Conservation (phyloP, 2,113 vertebrate genomes). For the Sander vitreus region DNA sequence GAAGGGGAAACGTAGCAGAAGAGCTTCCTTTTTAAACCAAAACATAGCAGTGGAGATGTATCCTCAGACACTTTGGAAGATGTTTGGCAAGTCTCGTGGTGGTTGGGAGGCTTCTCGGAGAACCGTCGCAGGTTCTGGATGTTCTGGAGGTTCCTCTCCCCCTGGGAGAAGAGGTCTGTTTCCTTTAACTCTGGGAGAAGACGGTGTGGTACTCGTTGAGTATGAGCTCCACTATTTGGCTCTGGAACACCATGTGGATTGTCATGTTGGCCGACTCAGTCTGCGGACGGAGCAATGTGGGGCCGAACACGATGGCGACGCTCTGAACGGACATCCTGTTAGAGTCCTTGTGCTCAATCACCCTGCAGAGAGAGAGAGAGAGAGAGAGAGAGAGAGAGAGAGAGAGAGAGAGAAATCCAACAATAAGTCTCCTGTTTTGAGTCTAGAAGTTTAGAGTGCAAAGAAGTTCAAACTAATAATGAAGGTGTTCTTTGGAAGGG, state of each 20-base stretch:
- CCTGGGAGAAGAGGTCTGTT: not conserved
- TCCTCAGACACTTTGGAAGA: not conserved
- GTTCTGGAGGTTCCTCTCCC: not conserved
- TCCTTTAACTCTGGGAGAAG: conserved; percentile 46
- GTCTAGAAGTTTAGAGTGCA: too few species aligned
- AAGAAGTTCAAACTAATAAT: too few species aligned
- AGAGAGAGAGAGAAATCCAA: too few species aligned
- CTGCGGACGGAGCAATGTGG: conserved; percentile 91
- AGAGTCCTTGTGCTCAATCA: conserved; percentile 85
- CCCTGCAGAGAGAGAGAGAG: conserved; percentile 76
- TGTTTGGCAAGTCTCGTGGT: not conserved
- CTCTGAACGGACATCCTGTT: conserved; percentile 96
- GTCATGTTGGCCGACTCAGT: conserved; percentile 89
- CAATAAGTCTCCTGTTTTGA: too few species aligned
- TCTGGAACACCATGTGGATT: conserved; percentile 96
- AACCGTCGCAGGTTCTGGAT: too few species aligned
- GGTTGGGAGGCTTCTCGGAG: not conserved
- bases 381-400: too few species aligned
- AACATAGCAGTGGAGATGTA: too few species aligned
- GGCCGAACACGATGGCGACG: conserved; percentile 94
- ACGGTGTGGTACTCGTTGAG: conserved; percentile 82
- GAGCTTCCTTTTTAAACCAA: too few species aligned
- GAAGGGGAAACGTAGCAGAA: too few species aligned
- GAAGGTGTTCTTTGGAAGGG: too few species aligned
- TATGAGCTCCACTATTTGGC: conserved; percentile 94